Evolutionary conservation across 2,888 invertebrate genomes (phyloP).

Genomic region (Aphidoletes aphidimyza): DNA sequence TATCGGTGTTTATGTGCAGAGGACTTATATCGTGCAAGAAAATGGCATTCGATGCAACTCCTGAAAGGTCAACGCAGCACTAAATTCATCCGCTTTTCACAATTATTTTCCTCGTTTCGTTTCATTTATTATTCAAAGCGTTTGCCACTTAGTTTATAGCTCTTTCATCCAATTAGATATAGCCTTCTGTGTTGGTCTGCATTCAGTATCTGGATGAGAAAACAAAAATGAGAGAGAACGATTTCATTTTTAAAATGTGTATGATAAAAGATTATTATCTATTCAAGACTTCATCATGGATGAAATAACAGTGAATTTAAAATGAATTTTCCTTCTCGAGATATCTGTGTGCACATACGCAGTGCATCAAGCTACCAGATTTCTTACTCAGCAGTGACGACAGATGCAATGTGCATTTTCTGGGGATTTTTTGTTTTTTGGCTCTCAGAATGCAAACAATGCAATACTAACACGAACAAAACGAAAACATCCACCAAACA

Average conservation of each 20-base stretch:
- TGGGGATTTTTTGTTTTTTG: background rate
- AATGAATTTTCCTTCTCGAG: background rate
- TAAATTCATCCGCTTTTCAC: conserved; percentile 26
- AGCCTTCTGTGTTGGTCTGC: background rate
- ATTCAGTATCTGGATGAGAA: background rate
- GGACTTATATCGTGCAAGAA: no score
- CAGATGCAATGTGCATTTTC: no score
- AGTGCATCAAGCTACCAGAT: no score
- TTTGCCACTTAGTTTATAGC: background rate
- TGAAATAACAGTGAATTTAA: background rate
- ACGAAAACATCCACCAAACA: background rate
- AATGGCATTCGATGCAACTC: background rate
- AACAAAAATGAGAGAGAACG: background rate
- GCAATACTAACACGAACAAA: background rate
- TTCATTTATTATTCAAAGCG: background rate
- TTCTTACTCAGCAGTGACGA: no score
- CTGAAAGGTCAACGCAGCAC: conserved; percentile 22
- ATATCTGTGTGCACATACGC: no score
- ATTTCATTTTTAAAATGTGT: background rate
- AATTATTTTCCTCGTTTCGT: conserved; percentile 28
- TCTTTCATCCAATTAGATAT: background rate
- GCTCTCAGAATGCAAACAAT: background rate
- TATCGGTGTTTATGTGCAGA: no score
- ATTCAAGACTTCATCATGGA: conserved; percentile 14
- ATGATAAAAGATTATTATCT: conserved; percentile 35